A percentile compares a stretch with the other conserved stretches of the same genome.
Evolutionary conservation across 2,888 invertebrate genomes (phyloP).

Genomic region (Mythimna pallens): DNA sequence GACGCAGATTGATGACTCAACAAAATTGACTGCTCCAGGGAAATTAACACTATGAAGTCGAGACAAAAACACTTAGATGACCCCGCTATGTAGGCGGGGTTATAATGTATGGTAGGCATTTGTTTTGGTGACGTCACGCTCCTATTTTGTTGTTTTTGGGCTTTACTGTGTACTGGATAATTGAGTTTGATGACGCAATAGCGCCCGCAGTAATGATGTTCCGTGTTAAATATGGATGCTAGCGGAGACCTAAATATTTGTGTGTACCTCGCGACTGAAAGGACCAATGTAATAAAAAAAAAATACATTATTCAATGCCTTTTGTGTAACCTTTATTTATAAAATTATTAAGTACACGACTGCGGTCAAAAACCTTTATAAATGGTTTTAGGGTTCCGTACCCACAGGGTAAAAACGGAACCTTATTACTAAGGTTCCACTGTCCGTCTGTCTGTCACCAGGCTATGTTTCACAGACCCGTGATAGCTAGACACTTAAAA

Average conservation of each 20-base stretch:
- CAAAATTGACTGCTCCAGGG: conserved; percentile 79
- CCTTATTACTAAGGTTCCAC: too few relatives aligned
- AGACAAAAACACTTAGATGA: conserved; percentile 66
- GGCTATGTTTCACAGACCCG: too few relatives aligned
- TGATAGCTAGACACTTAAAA: too few relatives aligned
- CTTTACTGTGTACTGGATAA: conserved; percentile 39
- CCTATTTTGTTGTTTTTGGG: conserved; percentile 56
- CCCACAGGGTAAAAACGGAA: too few relatives aligned
- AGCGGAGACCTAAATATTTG: conserved; percentile 29
- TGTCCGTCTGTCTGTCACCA: too few relatives aligned
- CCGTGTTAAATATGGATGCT: conserved; percentile 36
- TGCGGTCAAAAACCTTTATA: not conserved
- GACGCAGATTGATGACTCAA: conserved; percentile 79
- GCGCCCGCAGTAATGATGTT: conserved; percentile 32
- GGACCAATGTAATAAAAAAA: not conserved
- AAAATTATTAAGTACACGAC: not conserved
- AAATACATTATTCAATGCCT: too few relatives aligned
- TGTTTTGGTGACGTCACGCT: conserved; percentile 43
- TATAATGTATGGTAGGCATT: conserved; percentile 51
- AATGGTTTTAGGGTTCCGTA: too few relatives aligned
- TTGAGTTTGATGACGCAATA: conserved; percentile 54
- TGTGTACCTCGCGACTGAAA: not conserved
- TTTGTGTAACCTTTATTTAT: not conserved
- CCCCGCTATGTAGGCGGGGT: conserved; percentile 42
- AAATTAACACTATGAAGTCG: conserved; percentile 77